Evolutionary conservation across 2,797 vertebrate genomes (phyloP).

Genomic region (Aphelocoma californica): DNA sequence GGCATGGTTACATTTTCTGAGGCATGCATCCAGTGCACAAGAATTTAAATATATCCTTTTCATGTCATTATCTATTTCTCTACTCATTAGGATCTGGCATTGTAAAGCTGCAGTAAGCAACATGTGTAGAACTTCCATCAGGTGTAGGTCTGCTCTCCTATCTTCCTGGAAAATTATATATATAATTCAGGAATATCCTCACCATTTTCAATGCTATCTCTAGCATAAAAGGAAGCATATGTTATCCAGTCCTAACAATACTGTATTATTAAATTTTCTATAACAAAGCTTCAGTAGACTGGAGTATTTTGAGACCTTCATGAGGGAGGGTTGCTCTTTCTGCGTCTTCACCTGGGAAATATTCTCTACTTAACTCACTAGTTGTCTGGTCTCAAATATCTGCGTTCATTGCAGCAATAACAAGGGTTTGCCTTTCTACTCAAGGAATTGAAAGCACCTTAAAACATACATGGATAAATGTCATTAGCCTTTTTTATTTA

Average conservation of each 20-base stretch:
- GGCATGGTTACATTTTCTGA: background rate
- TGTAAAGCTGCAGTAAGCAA: background rate
- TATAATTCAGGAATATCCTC: background rate
- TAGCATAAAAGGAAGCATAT: background rate
- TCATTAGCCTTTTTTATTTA: background rate
- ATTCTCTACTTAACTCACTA: background rate
- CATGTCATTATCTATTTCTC: background rate
- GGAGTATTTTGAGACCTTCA: background rate
- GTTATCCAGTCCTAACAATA: background rate
- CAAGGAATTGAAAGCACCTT: background rate
- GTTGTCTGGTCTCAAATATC: background rate
- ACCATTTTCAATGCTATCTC: background rate
- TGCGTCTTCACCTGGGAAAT: background rate
- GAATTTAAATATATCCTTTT: background rate
- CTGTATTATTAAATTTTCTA: background rate
- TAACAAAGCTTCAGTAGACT: background rate
- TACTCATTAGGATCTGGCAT: background rate
- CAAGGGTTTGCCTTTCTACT: background rate
- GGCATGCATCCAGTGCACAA: background rate
- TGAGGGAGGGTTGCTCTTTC: background rate
- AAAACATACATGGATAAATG: background rate
- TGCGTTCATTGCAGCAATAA: background rate
- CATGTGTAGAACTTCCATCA: background rate
- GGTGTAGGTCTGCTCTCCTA: background rate
- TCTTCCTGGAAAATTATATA: background rate